Conservation (phyloP, 53 echinoderm and acorn worm species). For the Temnopleurus reevesii region DNA sequence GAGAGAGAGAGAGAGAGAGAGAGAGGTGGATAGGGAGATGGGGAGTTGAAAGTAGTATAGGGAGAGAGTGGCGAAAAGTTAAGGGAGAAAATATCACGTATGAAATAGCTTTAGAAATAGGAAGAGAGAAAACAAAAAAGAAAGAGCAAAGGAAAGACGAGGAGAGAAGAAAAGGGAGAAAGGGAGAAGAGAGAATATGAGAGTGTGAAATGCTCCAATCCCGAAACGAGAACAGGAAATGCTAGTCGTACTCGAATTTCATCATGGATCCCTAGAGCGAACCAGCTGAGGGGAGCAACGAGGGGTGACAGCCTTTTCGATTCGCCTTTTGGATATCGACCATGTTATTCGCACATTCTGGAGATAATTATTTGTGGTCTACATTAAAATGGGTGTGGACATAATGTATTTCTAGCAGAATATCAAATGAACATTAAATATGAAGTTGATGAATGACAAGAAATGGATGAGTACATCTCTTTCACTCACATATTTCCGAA, state of each 20-base stretch:
- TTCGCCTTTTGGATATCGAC: too few relatives aligned
- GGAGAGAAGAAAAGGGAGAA: background rate
- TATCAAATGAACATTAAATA: too few relatives aligned
- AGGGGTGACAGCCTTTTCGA: slow-evolving; percentile 2
- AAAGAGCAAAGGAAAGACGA: background rate
- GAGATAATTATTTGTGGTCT: too few relatives aligned
- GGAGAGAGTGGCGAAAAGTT: background rate
- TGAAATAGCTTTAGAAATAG: background rate
- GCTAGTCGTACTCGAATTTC: slow-evolving; percentile 26
- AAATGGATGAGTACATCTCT: too few relatives aligned
- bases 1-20: slow-evolving; percentile 19
- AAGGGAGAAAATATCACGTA: background rate
- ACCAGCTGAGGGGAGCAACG: slow-evolving; percentile 35
- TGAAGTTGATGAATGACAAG: too few relatives aligned
- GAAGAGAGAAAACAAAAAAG: background rate
- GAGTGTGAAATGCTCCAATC: slow-evolving; percentile 3
- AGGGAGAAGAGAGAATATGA: background rate
- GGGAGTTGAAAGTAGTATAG: background rate
- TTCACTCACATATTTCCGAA: too few relatives aligned
- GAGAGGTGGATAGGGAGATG: background rate
- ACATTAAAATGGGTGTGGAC: too few relatives aligned
- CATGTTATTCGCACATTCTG: background rate
- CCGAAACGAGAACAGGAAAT: slow-evolving; percentile 24
- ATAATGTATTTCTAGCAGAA: too few relatives aligned
- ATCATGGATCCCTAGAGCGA: background rate